Conservation (phyloP, 1,140 invertebrate species). For the Drosophila tani region DNA sequence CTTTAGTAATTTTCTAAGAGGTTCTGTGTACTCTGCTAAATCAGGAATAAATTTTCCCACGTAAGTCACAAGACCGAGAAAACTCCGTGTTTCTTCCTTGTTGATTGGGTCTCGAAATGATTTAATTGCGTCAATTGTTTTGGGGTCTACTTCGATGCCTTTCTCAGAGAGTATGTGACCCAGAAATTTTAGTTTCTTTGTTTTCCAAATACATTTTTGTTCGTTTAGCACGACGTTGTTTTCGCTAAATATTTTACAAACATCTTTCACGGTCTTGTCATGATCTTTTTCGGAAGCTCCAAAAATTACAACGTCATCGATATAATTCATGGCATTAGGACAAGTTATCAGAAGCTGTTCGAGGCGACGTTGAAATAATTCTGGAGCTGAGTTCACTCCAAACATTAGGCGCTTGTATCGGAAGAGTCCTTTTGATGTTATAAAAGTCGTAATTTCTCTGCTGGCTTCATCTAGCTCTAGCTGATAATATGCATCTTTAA, state of each 20-base stretch:
- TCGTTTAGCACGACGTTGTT: constrained; percentile 43
- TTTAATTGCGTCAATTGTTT: constrained; percentile 10
- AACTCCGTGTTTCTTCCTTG: constrained; percentile 35
- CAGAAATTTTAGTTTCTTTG: constrained; percentile 12
- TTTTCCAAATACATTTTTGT: constrained; percentile 21
- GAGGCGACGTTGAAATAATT: constrained; percentile 32
- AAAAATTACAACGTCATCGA: too few species aligned
- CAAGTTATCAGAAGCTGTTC: neutral
- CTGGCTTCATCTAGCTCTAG: constrained; percentile 53
- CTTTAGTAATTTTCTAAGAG: constrained; percentile 17
- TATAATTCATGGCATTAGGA: too few species aligned
- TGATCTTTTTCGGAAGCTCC: too few species aligned
- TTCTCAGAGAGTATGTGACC: constrained; percentile 13
- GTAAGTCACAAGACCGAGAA: constrained; percentile 39
- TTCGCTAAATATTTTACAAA: constrained; percentile 34
- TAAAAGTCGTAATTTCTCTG: constrained; percentile 32
- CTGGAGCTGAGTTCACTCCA: constrained; percentile 30
- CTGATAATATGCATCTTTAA: constrained; percentile 65
- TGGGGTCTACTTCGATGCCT: constrained; percentile 9
- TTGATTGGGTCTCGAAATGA: constrained; percentile 14
- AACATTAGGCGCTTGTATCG: constrained; percentile 34
- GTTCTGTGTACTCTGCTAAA: constrained; percentile 23
- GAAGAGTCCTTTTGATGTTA: constrained; percentile 24
- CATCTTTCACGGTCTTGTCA: too few species aligned
- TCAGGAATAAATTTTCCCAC: constrained; percentile 42